These are phyloP conservation scores for Calosoma granatense DNA, from an alignment of 1,140 invertebrate species.

Conservation along the genomic window DNA sequence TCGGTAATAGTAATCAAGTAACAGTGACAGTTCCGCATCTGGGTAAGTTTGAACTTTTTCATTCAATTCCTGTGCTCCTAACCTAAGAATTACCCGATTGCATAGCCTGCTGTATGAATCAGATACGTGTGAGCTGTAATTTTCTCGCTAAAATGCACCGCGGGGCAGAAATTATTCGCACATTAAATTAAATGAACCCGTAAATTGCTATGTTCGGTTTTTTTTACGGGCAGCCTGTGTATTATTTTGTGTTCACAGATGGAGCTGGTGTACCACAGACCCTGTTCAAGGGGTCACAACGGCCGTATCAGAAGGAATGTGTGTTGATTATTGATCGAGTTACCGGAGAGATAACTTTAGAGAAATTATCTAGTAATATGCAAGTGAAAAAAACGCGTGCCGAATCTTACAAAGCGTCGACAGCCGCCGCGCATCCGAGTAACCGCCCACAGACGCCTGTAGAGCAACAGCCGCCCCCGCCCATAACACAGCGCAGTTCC, in stretches of 20 bases:
- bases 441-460: slow-evolving; percentile 37
- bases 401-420: slow-evolving; percentile 23
- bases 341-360: slow-evolving; percentile 86
- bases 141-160: too few relatives aligned
- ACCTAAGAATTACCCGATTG: background rate
- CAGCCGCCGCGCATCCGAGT: slow-evolving; percentile 15
- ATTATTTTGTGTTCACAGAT: slow-evolving; percentile 37
- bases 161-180: too few relatives aligned
- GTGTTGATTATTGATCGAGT: slow-evolving; percentile 85
- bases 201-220: too few relatives aligned
- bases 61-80: too few relatives aligned
- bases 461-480: slow-evolving; percentile 27
- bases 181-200: too few relatives aligned
- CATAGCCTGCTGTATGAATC: background rate
- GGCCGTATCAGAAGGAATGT: slow-evolving; percentile 87
- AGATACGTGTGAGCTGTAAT: too few relatives aligned
- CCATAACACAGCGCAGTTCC: slow-evolving; percentile 45
- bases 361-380: slow-evolving; percentile 82
- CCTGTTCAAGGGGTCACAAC: slow-evolving; percentile 87
- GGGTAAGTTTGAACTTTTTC: slow-evolving; percentile 34
- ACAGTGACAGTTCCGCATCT: slow-evolving; percentile 90
- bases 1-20: slow-evolving; percentile 77
- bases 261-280: slow-evolving; percentile 80
- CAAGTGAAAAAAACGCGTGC: slow-evolving; percentile 91
- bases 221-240: background rate